Evolutionary conservation across 2,113 vertebrate genomes (phyloP).

Genomic region (Pyxicephalus adspersus): DNA sequence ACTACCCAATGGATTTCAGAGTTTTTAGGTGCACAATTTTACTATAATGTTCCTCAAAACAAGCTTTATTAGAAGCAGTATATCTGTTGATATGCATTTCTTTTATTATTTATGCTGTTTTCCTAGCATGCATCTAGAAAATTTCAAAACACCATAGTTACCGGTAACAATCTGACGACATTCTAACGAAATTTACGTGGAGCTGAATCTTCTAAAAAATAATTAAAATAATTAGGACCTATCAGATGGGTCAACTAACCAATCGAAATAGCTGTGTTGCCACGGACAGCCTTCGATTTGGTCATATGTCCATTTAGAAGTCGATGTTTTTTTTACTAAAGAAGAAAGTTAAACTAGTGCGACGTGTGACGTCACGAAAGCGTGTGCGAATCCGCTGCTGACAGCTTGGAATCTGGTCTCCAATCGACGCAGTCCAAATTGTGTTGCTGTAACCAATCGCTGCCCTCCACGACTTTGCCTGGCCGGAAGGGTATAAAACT

Average conservation of each 20-base stretch:
- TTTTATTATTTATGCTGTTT: no score
- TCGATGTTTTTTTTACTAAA: slow-evolving; percentile 45
- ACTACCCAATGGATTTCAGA: no score
- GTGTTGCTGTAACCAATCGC: slow-evolving; percentile 75
- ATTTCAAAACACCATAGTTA: no score
- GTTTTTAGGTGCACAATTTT: no score
- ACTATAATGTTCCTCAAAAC: no score
- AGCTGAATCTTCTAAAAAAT: slow-evolving; percentile 63
- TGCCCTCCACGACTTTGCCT: slow-evolving; percentile 85
- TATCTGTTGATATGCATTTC: no score
- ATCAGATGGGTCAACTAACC: slow-evolving; percentile 41
- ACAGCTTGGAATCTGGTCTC: slow-evolving; percentile 75
- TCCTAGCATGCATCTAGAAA: no score
- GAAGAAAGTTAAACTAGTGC: neutral
- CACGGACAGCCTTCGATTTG: slow-evolving; percentile 59
- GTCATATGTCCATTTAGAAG: slow-evolving; percentile 45
- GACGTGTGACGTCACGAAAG: slow-evolving; percentile 50
- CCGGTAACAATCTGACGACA: slow-evolving; percentile 28
- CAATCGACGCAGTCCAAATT: slow-evolving; percentile 86
- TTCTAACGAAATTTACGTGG: slow-evolving; percentile 60
- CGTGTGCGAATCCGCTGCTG: slow-evolving; percentile 80
- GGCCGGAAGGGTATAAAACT: slow-evolving; percentile 80
- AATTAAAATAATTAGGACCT: neutral
- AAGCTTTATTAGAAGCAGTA: no score
- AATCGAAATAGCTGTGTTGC: slow-evolving; percentile 59